Base-by-base conservation (phyloP, 2,888 invertebrate species). In the Amphimallon solstitiale region DNA sequence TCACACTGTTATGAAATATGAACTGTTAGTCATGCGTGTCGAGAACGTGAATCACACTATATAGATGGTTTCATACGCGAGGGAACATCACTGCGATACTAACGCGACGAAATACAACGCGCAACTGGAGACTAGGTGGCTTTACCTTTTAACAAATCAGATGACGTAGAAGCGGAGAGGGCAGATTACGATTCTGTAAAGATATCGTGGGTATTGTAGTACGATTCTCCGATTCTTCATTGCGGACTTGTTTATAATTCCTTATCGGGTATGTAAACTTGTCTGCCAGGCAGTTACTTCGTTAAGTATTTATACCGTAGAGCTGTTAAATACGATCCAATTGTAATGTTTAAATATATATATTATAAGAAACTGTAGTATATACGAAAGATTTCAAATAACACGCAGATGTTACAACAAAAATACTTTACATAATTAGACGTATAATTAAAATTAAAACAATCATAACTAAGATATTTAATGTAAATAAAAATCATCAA, bases 31-130 rank as follows among this genome's bases (percentile, higher is more conserved):
- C 66, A 66, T 66, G 23, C 54, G 61, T 7, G 46, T 66, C 66
- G 66, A 66, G 66, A 65, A 12, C 48, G 56, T 72, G 72, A 71
- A 51, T 70, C 72, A 70, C 62, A 49, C 45, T 48, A 56, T 61
- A 59, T 48, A 43, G 54, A 48, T 19, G 14, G 10, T 19, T 34
- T 19, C 48, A 14, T 43, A 17, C 12, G 23, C 63, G 51, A 17
- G 21, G 14, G 61, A 23, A 14, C 34, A 12, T 10, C 56, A 21
- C 56, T 19, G 37, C 45, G 43, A 45, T 46, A 14, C 37, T 12
- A 9, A 56, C 45, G 23, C 35, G 43, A 21, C 45, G 37, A 37
- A 35, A 35, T 37, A 19, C 46, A 15, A 37, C 56, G 46, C 62
- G 65, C 43, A 48, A 51, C 60, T 49, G 60, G 49, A 43, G 49